Percentiles rank a stretch among this genome's conserved stretches.
Evolutionary conservation across 2,113 vertebrate genomes (phyloP).

Genomic region (Muntiacus reevesi): DNA sequence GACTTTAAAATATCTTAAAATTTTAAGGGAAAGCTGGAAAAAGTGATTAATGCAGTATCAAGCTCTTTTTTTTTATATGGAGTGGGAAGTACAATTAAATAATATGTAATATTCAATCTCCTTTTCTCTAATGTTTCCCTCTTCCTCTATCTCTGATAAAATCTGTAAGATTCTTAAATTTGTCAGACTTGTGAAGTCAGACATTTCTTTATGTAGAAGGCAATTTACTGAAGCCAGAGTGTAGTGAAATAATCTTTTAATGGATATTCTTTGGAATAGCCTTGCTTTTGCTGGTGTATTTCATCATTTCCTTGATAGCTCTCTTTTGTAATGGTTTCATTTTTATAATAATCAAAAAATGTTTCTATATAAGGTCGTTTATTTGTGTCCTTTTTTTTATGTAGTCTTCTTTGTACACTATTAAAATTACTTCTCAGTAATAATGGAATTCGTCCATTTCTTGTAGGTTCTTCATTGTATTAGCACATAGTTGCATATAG

Average conservation of each 20-base stretch:
- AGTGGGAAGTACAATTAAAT: conserved; percentile 51
- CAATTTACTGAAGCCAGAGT: not conserved
- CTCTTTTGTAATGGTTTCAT: not conserved
- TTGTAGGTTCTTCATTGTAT: not conserved
- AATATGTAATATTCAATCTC: not conserved
- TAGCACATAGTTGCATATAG: not conserved
- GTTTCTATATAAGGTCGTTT: not conserved
- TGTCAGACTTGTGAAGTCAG: not conserved
- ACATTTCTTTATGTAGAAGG: not conserved
- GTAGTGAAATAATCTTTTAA: not conserved
- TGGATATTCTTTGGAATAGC: not conserved
- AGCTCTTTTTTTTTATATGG: conserved; percentile 29
- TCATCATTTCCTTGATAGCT: not conserved
- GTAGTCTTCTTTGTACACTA: not conserved
- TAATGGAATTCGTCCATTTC: not conserved
- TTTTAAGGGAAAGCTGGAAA: not conserved
- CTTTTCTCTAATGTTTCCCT: not conserved
- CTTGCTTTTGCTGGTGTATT: not conserved
- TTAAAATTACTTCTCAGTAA: not conserved
- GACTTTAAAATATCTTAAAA: conserved; percentile 23
- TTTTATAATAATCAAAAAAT: not conserved
- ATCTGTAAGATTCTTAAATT: not conserved
- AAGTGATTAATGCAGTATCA: conserved; percentile 41
- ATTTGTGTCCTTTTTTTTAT: not conserved
- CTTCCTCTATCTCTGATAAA: not conserved